These are phyloP conservation scores for Chrysolina oricalcia DNA, from an alignment of 2,888 invertebrate species.

Conservation along the genomic window DNA sequence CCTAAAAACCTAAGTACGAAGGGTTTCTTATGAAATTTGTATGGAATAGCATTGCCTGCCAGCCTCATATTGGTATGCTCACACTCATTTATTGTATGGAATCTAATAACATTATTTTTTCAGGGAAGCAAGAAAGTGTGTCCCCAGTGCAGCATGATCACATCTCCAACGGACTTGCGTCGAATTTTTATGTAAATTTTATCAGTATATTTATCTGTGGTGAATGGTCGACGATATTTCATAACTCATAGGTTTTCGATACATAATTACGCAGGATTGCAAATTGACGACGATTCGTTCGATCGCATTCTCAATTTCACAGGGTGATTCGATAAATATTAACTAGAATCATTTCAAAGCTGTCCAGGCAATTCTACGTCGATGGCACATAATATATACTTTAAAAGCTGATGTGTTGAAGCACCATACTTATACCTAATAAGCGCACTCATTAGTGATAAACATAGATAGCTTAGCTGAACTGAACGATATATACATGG, in stretches of 20 bases:
- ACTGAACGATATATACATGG: conserved; percentile 32
- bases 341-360: neutral
- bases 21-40: too few species aligned
- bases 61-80: neutral
- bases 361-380: conserved; percentile 22
- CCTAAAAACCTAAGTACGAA: too few species aligned
- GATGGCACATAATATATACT: conserved; percentile 24
- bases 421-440: conserved; percentile 55
- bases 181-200: conserved; percentile 87
- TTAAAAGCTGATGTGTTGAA: conserved; percentile 51
- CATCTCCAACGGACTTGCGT: conserved; percentile 88
- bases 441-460: conserved; percentile 52
- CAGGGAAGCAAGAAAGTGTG: conserved; percentile 93
- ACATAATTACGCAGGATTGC: neutral
- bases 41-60: too few species aligned
- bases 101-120: conserved; percentile 49
- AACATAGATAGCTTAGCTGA: conserved; percentile 56
- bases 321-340: conserved; percentile 15
- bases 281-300: neutral
- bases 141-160: conserved; percentile 95
- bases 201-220: conserved; percentile 30
- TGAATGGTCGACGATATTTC: conserved; percentile 29
- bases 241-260: conserved; percentile 12
- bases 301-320: neutral
- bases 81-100: neutral